Evolutionary conservation across 1,140 invertebrate genomes (phyloP), one percentile per base, ranked within the genome.

Genomic region (Maniola jurtina): DNA sequence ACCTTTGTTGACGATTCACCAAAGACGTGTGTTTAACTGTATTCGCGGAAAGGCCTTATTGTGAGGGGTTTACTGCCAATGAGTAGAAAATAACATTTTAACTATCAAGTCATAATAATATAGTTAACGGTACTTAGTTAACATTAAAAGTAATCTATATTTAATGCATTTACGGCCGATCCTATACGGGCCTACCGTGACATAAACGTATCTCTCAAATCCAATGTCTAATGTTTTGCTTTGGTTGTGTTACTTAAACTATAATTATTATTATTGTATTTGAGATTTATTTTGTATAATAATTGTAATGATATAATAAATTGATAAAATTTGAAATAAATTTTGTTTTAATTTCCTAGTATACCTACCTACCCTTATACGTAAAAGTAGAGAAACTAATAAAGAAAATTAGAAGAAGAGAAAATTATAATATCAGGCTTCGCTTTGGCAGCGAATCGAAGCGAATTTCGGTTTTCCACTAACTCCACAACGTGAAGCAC

Each of bases 201-300:
- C 75, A 75, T 75, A 71, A 79, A 79, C 72, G 69, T 83, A 67
- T 77, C 73, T 87, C 83, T 90, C 80, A 84, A 85, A 88, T 88
- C 75, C 83, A 87, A 84, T 80, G 77, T 86, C 78, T 88, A 86
- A 87, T 82, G 80, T 88, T 85, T 87, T 88, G 85, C 81, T 90
- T 90, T 84, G 88, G 88, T 90, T 90, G 88, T 90, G 88, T 90
- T 88, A 87, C 81, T 86, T 86, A 88, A 86, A 84, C 73, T 81
- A 84, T 85, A 78, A 45, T 13, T 25, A 88, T 83, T 82, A 87
- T 88, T 86, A 89, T 83, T 86, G 83, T 88, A 90, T 86, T 86
- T 86, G 84, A 87, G 81, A 84, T 88, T 88, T 88, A 90, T 90
- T 90, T 90, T 90, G 84, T 88, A 88, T 90, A 83, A 87, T 25